Evolutionary conservation across 53 echinoderm and acorn worm species (phyloP).

Genomic region (Actinopyga echinites): DNA sequence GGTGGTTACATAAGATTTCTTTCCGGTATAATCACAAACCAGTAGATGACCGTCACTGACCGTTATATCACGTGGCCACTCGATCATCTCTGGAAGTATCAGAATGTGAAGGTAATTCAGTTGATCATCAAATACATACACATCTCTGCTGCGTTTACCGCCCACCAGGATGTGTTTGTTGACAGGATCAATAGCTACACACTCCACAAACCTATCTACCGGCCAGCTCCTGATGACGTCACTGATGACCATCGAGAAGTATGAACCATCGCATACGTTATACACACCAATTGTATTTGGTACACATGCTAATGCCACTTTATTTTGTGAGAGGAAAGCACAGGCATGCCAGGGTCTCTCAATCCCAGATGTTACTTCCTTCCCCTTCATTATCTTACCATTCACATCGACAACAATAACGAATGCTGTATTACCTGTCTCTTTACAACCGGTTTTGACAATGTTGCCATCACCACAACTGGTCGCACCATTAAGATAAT

Average conservation of each 20-base stretch:
- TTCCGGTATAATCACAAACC: not conserved
- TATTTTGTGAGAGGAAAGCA: not conserved
- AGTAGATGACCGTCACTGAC: not conserved
- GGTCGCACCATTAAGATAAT: not conserved
- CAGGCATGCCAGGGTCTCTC: not conserved
- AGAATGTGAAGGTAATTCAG: too few species aligned
- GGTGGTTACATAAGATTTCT: not conserved
- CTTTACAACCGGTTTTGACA: not conserved
- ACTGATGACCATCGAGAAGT: not conserved
- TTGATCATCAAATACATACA: too few species aligned
- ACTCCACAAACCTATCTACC: not conserved
- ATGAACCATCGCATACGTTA: not conserved
- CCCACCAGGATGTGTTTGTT: not conserved
- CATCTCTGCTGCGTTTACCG: not conserved
- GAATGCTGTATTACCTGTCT: not conserved
- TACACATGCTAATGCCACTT: not conserved
- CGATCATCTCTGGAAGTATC: too few species aligned
- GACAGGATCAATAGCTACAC: conserved; percentile 15
- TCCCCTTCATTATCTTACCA: not conserved
- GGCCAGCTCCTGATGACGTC: not conserved
- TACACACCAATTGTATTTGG: too few species aligned
- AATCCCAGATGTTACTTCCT: not conserved
- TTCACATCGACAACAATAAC: not conserved
- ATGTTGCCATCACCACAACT: not conserved
- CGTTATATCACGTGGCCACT: not conserved